These are phyloP conservation scores for Rhinella marina DNA, from an alignment of 2,797 vertebrate species.

Conservation along the genomic window DNA sequence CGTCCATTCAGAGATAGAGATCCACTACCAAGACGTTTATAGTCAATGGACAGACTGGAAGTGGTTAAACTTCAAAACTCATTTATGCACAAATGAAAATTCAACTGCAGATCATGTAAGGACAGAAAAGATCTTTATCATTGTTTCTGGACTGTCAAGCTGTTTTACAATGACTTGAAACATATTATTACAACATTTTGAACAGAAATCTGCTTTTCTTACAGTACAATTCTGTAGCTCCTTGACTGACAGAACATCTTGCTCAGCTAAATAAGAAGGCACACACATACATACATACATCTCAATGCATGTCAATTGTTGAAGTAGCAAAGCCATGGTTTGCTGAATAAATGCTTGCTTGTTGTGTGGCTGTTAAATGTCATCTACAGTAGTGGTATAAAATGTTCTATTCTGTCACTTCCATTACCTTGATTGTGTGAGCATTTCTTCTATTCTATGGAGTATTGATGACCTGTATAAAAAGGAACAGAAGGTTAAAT, in stretches of 20 bases:
- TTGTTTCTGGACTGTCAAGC: neutral
- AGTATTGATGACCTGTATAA: neutral
- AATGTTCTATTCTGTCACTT: neutral
- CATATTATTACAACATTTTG: too few relatives aligned
- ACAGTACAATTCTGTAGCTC: too few relatives aligned
- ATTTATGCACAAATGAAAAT: too few relatives aligned
- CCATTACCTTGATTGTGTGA: neutral
- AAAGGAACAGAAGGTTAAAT: neutral
- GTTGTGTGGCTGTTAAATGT: slow-evolving; percentile 24
- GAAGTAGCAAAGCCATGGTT: slow-evolving; percentile 31
- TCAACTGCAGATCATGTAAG: too few relatives aligned
- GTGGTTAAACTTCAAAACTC: too few relatives aligned
- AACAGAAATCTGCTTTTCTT: neutral
- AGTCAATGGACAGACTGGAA: too few relatives aligned
- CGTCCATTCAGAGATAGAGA: too few relatives aligned
- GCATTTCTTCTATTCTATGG: neutral
- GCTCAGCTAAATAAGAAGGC: neutral
- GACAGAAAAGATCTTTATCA: neutral
- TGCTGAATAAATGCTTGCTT: slow-evolving; percentile 52
- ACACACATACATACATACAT: neutral
- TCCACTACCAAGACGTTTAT: too few relatives aligned
- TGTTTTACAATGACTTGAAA: too few relatives aligned
- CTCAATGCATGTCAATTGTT: slow-evolving; percentile 28
- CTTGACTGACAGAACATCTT: neutral
- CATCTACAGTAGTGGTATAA: neutral